Conservation (phyloP, 2,797 vertebrate species). For the Tolypeutes matacus region DNA sequence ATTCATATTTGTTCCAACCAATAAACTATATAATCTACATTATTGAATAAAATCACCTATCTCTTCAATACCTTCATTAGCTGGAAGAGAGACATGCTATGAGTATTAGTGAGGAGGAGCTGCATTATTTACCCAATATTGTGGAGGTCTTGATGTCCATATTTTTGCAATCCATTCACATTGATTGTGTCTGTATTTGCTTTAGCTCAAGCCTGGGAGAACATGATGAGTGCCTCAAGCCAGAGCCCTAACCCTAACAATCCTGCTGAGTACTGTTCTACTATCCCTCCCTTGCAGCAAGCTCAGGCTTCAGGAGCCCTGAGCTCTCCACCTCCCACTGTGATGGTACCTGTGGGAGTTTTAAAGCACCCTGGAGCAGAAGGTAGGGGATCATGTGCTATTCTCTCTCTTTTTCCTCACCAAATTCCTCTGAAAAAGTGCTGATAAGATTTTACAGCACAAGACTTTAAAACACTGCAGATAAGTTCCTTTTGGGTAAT, state of each 20-base stretch:
- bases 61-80: slow-evolving; percentile 68
- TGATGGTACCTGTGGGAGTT: slow-evolving; percentile 99
- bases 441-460: slow-evolving; percentile 76
- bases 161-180: slow-evolving; percentile 83
- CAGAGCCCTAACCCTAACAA: slow-evolving; percentile 99
- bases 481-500: slow-evolving; percentile 70
- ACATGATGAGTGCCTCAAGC: slow-evolving; percentile 91
- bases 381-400: slow-evolving; percentile 88
- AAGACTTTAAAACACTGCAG: slow-evolving; percentile 72
- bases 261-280: slow-evolving; percentile 99
- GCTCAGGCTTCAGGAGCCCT: slow-evolving; percentile 97
- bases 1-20: slow-evolving; percentile 66
- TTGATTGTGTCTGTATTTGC: slow-evolving; percentile 88
- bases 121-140: slow-evolving; percentile 81
- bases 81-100: slow-evolving; percentile 64
- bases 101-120: slow-evolving; percentile 75
- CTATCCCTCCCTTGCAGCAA: slow-evolving; percentile 98
- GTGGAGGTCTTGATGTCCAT: slow-evolving; percentile 80
- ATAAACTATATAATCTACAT: slow-evolving; percentile 68
- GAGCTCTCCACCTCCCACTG: slow-evolving; percentile 97
- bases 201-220: slow-evolving; percentile 96
- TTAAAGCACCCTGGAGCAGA: slow-evolving; percentile 96
- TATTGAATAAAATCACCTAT: slow-evolving; percentile 53
- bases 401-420: slow-evolving; percentile 81
- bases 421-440: slow-evolving; percentile 76